Base-by-base conservation (phyloP, 2,888 invertebrate genomes). In the Pedicia rivosa region DNA sequence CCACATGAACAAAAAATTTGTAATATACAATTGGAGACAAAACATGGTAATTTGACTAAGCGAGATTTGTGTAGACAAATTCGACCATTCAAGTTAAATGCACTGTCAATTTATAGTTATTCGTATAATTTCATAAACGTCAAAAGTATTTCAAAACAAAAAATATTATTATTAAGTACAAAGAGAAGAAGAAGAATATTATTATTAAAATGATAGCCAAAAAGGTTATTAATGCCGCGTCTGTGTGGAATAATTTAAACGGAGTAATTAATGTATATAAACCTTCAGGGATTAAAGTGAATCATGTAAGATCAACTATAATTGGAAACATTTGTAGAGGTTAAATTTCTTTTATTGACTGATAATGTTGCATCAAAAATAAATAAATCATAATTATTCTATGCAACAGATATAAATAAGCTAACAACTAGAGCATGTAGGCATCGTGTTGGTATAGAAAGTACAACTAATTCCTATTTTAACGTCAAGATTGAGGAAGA, bases 261-360 rank as follows among this genome's bases (percentile, higher is more conserved):
- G 87, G 88, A 17, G 51, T 87, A 6, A 62, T 84, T 41, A 80
- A 81, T 56, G 62, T 87, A 10, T 86, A 79, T 48, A 90, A 90
- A 57, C 83, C 86, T 10, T 55, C 74, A 1, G 70, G 70, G 36
- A 62, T 74, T 24, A 59, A 67, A 28, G 57, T 70, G 1, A 51
- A 51, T 14, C 64, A 64, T 49, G 61, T 78, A 1, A 66, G 70
- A 47, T 60, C 65, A 34, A 69, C 67, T 3, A 57, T 84, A 30
- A 57, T 72, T 42, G 54, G 62, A 26, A 78, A 78, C 52, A 53
- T 84, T 40, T 75, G 74, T 50, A 62, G 65, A 68, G 82, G 84
- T 82, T 64, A 64, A 55, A n/a, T 12, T 12, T 20, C 8, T 8
- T 5, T 6, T 6, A 20, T 20, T 20, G 8, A 20, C 20, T 20